Conservation (phyloP, 1,140 invertebrate genomes). For the Ericerus pela region DNA sequence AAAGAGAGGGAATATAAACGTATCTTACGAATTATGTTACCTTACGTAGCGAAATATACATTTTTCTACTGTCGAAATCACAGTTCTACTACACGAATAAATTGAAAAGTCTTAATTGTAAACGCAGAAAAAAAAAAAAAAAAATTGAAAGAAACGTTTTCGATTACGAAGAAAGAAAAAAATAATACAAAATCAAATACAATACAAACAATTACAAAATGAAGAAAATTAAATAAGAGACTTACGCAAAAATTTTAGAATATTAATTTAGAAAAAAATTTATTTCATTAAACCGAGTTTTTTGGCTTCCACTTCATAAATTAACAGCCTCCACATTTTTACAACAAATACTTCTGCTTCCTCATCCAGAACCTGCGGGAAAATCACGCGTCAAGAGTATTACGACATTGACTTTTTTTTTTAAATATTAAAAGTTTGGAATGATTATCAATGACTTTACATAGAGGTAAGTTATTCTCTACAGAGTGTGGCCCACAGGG, state of each 20-base stretch:
- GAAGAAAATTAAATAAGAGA: too few species aligned
- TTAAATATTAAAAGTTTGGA: too few species aligned
- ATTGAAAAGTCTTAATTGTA: neutral
- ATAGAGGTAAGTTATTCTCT: neutral
- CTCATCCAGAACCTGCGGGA: slow-evolving; percentile 85
- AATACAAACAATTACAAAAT: neutral
- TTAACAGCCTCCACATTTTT: slow-evolving; percentile 98
- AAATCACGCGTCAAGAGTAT: neutral
- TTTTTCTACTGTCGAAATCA: slow-evolving; percentile 1
- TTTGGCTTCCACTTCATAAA: slow-evolving; percentile 98
- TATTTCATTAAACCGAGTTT: slow-evolving; percentile 68
- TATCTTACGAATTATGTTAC: too few species aligned
- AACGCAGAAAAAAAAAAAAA: neutral
- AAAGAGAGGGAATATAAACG: too few species aligned
- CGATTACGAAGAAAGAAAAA: neutral
- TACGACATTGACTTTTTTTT: neutral
- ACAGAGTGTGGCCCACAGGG: neutral
- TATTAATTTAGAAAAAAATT: slow-evolving; percentile 12
- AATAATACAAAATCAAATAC: neutral
- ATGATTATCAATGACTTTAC: neutral
- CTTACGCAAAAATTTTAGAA: too few species aligned
- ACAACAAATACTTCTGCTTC: slow-evolving; percentile 99
- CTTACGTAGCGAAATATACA: too few species aligned
- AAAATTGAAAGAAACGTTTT: neutral
- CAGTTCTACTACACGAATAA: neutral